Evolutionary conservation across 2,888 invertebrate species (phyloP).

Genomic region (Subacronicta megacephala): DNA sequence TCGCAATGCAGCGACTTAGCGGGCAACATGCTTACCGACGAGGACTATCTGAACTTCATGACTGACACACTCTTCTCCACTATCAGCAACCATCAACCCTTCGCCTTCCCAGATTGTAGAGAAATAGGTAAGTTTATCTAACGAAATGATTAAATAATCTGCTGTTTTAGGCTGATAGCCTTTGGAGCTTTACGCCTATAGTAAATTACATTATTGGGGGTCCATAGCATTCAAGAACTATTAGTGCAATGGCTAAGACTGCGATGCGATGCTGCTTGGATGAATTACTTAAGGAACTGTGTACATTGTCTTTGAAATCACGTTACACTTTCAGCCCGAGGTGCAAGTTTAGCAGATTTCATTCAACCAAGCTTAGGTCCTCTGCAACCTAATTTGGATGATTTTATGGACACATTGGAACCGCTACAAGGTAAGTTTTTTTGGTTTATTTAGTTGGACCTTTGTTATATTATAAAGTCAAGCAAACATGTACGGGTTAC

Average conservation of each 20-base stretch:
- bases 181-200: too few species aligned
- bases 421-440: slow-evolving; percentile 93
- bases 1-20: slow-evolving; percentile 91
- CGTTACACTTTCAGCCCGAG: slow-evolving; percentile 91
- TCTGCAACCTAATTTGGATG: slow-evolving; percentile 98
- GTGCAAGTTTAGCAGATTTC: slow-evolving; percentile 97
- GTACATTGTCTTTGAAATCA: not conserved
- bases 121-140: slow-evolving; percentile 94
- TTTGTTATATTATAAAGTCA: not conserved
- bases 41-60: slow-evolving; percentile 96
- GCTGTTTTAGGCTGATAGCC: too few species aligned
- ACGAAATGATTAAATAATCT: not conserved
- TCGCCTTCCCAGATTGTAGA: slow-evolving; percentile 98
- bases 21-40: slow-evolving; percentile 94
- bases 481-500: not conserved
- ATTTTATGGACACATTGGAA: slow-evolving; percentile 97
- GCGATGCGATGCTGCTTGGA: too few species aligned
- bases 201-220: too few species aligned
- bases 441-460: not conserved
- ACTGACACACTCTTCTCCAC: slow-evolving; percentile 97
- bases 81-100: slow-evolving; percentile 95
- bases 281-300: too few species aligned
- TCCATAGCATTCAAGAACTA: too few species aligned
- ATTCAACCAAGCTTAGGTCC: slow-evolving; percentile 99
- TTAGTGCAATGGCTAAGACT: too few species aligned